phyloP scores from a whole-genome alignment of 2,797 vertebrate species.

The Carapus acus region DNA sequence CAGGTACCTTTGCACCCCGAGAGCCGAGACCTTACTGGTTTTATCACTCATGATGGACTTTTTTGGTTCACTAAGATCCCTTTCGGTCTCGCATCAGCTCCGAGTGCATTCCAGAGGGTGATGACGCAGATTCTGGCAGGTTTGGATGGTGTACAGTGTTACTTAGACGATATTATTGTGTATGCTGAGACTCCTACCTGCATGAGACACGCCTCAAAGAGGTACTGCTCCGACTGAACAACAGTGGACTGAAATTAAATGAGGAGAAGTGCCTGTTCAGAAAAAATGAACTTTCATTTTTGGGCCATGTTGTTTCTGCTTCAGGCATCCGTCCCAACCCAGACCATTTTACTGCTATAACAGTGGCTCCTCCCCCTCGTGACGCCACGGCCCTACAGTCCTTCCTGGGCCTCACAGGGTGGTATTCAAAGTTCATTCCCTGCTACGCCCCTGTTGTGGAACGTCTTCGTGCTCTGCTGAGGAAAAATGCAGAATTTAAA shows the following conservation, averaged over 20 bases:
- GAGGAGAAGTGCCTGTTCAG: neutral
- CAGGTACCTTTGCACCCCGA: constrained; percentile 15
- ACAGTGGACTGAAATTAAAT: neutral
- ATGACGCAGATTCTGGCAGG: constrained; percentile 1
- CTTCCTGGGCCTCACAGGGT: neutral
- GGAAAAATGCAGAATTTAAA: neutral
- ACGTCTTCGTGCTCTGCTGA: constrained; percentile 3
- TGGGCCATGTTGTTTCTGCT: neutral
- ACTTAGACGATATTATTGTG: constrained; percentile 1
- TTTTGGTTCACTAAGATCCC: constrained; percentile 3
- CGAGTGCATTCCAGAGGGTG: constrained; percentile 16
- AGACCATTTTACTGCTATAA: neutral
- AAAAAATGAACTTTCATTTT: neutral
- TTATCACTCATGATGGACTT: constrained; percentile 24
- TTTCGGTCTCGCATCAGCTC: constrained; percentile 11
- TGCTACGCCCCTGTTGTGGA: constrained; percentile 8
- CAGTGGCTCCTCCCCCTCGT: neutral
- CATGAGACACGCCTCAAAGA: constrained; percentile 3
- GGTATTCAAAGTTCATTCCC: constrained; percentile 17
- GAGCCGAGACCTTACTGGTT: constrained; percentile 14
- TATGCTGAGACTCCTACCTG: neutral
- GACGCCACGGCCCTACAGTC: neutral
- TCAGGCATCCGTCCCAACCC: neutral
- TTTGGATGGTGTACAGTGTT: neutral
- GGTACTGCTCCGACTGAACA: neutral